These are phyloP conservation scores for Epinephelus malabaricus DNA, from an alignment of 2,797 vertebrate genomes.

Conservation along the genomic window DNA sequence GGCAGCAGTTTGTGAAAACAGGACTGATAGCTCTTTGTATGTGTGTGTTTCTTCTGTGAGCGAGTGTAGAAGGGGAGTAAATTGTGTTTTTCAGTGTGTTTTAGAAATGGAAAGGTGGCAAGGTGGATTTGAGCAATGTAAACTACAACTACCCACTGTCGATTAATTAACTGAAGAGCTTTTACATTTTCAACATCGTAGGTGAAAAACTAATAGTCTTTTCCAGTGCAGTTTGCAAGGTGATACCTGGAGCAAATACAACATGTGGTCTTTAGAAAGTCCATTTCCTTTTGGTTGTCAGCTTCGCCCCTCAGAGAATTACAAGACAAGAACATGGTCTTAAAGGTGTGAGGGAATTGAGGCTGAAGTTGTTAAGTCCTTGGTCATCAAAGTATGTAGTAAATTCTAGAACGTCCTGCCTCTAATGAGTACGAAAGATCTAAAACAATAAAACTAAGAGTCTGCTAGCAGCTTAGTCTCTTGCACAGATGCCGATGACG, in stretches of 20 bases:
- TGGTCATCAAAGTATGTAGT: not conserved
- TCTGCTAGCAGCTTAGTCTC: no score
- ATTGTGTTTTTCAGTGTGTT: not conserved
- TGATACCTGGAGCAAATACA: not conserved
- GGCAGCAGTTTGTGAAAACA: slow-evolving; percentile 5
- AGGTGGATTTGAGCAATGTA: not conserved
- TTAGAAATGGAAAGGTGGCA: not conserved
- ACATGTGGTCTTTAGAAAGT: not conserved
- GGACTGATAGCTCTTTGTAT: slow-evolving; percentile 4
- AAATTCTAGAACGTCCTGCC: not conserved
- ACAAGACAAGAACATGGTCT: no score
- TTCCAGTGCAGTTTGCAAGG: not conserved
- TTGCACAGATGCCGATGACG: no score
- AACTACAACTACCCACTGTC: not conserved
- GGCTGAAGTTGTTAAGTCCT: not conserved
- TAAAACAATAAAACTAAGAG: no score
- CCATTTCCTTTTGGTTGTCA: not conserved
- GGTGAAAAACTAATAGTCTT: not conserved
- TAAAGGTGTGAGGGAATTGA: no score
- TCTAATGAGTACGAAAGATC: no score
- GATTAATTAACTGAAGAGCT: not conserved
- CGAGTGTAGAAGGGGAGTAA: not conserved
- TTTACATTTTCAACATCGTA: not conserved
- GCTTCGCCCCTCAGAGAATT: not conserved
- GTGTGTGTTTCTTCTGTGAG: not conserved